Percentiles rank a stretch among this genome's conserved stretches.
phyloP scores from a whole-genome alignment of 2,888 invertebrate species.

The Papilio gigon region DNA sequence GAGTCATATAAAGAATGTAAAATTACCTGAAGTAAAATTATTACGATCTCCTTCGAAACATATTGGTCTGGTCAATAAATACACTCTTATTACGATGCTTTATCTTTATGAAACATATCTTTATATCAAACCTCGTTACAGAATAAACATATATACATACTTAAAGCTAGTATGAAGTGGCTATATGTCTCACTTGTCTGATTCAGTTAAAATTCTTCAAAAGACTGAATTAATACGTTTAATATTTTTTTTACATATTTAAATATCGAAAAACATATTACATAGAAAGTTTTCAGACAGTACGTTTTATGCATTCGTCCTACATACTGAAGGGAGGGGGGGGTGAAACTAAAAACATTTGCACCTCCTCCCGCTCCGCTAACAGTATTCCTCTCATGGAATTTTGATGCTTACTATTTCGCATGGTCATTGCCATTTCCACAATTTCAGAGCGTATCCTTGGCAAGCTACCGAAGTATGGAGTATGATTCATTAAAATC shows the following conservation, averaged over 20 bases:
- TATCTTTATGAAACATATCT: conserved; percentile 33
- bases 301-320: conserved; percentile 23
- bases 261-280: too few relatives aligned
- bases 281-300: background rate
- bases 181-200: too few relatives aligned
- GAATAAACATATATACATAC: too few relatives aligned
- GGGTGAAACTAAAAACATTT: conserved; percentile 42
- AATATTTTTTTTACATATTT: too few relatives aligned
- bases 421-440: conserved; percentile 78
- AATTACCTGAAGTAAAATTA: conserved; percentile 32
- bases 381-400: conserved; percentile 66
- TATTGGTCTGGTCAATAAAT: conserved; percentile 39
- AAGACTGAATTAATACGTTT: too few relatives aligned
- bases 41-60: conserved; percentile 33
- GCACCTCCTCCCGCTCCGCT: conserved; percentile 48
- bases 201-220: too few relatives aligned
- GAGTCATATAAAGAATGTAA: conserved; percentile 32
- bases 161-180: background rate
- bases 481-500: conserved; percentile 47
- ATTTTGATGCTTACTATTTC: conserved; percentile 77
- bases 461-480: conserved; percentile 43
- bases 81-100: background rate
- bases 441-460: conserved; percentile 62
- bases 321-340: conserved; percentile 17
- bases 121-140: too few relatives aligned